Percentiles rank a stretch among this genome's conserved stretches.
These are phyloP conservation scores for Chamaetylas fuelleborni DNA, from an alignment of 2,113 vertebrate genomes.

Conservation along the genomic window DNA sequence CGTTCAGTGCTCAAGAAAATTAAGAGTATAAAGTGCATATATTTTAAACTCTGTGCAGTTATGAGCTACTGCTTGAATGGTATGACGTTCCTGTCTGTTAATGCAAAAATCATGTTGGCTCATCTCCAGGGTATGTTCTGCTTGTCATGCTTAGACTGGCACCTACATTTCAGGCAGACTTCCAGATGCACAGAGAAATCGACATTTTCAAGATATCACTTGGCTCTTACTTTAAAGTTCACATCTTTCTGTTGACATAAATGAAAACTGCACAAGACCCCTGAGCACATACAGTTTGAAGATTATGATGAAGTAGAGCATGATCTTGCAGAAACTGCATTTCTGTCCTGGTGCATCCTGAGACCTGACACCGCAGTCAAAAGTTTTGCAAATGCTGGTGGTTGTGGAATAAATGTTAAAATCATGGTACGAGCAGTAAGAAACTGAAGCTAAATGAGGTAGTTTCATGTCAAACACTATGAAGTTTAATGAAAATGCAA, in stretches of 20 bases:
- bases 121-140: background rate
- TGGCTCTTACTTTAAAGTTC: background rate
- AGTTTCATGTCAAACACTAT: background rate
- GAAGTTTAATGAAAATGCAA: background rate
- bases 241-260: background rate
- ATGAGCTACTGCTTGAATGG: accelerated
- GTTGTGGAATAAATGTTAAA: background rate
- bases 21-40: background rate
- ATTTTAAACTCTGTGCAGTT: background rate
- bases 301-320: background rate
- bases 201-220: background rate
- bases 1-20: background rate
- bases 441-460: background rate
- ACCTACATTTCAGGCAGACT: background rate
- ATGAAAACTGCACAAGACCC: background rate
- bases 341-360: background rate
- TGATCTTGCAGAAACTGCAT: background rate
- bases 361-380: background rate
- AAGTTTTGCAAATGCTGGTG: background rate
- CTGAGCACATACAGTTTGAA: background rate
- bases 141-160: background rate
- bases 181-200: background rate
- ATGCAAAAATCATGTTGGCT: background rate
- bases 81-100: background rate
- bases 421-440: background rate